Evolutionary conservation across 1,140 invertebrate species (phyloP), one percentile per base, ranked within the genome.

Genomic region (Rhagoletis zephyria): DNA sequence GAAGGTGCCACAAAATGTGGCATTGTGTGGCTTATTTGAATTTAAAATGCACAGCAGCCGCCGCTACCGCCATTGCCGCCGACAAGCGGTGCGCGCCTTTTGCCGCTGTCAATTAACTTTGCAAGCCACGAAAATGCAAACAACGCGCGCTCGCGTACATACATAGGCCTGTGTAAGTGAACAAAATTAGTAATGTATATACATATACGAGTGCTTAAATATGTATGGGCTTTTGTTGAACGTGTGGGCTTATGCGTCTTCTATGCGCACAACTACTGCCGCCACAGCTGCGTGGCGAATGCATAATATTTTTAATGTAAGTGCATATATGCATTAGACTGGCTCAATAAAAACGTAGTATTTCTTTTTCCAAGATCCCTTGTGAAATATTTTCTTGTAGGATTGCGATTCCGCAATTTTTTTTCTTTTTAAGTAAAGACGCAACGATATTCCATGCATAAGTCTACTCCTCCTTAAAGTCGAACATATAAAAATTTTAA

Each of bases 1-100:
- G 19, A 19, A 81, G 74, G 3, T 81, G 74, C 48, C 48, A 81
- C 48, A 30, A 51, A 81, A 10, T 81, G 74, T 19, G 74, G 74
- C 48, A 81, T 81, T 81, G 74, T 81, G 74, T 56, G 74, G 74
- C 19, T 81, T 81, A 81, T 81, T 81, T 81, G 74, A 81, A 81
- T 81, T 81, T 81, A 51, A 81, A 81, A 56, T 81, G 74, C 74
- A 81, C 74, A 81, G 74, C 74, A 81, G 74, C 74, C 74, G 30
- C 30, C 30, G 30, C 30, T 30, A 30, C 30, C 30, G 30, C 30
- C 30, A 30, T 30, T 30, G 30, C 30, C 30, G 74, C 16, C 48
- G n/a, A 12, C 6, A 6, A n/a, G 40, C 10, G 74, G 74, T 81
- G 48, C 48, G 48, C 48, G 48, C 74, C 74, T 81, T 81, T 81